These are phyloP conservation scores for Plecotus auritus DNA, from an alignment of 2,113 vertebrate species.

Conservation along the genomic window DNA sequence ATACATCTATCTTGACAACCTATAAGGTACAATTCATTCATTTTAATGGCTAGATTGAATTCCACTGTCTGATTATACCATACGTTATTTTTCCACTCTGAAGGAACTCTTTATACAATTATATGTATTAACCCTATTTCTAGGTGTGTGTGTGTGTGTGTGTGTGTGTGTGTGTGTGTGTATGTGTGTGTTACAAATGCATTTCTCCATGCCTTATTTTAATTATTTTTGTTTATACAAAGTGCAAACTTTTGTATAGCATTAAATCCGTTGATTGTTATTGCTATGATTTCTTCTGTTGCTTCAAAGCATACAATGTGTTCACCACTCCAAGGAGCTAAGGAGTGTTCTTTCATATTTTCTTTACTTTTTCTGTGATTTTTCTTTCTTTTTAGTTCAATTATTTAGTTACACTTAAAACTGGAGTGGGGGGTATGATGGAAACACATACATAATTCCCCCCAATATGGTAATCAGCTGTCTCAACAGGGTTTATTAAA, in stretches of 20 bases:
- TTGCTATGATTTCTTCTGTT: not conserved
- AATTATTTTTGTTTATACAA: slow-evolving; percentile 6
- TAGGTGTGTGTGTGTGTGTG: not conserved
- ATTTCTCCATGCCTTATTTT: slow-evolving; percentile 16
- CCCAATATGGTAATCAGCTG: not conserved
- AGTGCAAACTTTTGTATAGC: not conserved
- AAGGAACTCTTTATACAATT: not conserved
- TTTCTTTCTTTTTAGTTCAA: slow-evolving; percentile 14
- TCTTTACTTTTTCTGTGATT: not conserved
- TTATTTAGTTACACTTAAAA: slow-evolving; percentile 29
- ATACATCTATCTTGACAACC: not conserved
- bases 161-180: too few species aligned
- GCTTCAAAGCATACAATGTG: not conserved
- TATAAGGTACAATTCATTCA: not conserved
- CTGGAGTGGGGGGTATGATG: not conserved
- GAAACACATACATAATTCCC: not conserved
- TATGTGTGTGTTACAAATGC: not conserved
- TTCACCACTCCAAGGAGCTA: not conserved
- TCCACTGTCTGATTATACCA: not conserved
- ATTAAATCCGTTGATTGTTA: not conserved
- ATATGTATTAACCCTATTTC: not conserved
- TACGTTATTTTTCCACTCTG: slow-evolving; percentile 1
- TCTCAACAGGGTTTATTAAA: not conserved
- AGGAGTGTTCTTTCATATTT: not conserved
- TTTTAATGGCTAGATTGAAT: slow-evolving; percentile 27